phyloP scores from a whole-genome alignment of 2,113 vertebrate genomes.

The Nematolebias whitei region DNA sequence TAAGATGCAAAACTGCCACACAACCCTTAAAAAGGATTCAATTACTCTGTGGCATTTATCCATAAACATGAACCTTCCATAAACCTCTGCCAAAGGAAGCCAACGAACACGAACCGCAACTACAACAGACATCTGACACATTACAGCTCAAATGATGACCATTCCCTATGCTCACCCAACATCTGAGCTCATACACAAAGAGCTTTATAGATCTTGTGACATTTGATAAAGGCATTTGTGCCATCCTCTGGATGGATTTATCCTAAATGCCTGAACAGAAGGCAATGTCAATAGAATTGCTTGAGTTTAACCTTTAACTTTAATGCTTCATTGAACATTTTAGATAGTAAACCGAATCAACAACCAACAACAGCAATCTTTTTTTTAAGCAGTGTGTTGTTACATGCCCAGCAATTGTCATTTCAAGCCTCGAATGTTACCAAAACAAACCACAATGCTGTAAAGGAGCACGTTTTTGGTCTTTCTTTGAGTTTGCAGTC shows the following conservation, averaged over 20 bases:
- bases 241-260: constrained; percentile 32
- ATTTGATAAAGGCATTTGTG: constrained; percentile 35
- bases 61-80: constrained; percentile 1
- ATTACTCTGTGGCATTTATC: constrained; percentile 34
- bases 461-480: constrained; percentile 8
- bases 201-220: constrained; percentile 35
- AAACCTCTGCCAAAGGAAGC: constrained; percentile 17
- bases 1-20: constrained; percentile 28
- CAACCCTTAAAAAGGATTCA: constrained; percentile 22
- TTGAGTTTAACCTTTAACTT: constrained; percentile 22
- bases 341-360: constrained; percentile 15
- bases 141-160: constrained; percentile 46
- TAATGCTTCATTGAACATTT: constrained; percentile 28
- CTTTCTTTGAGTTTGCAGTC: constrained; percentile 6
- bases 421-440: constrained; percentile 17
- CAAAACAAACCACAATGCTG: constrained; percentile 11
- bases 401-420: constrained; percentile 12
- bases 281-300: constrained; percentile 14
- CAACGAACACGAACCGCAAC: constrained; percentile 44
- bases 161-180: constrained; percentile 16
- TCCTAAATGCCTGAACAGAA: constrained; percentile 26
- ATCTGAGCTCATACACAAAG: constrained; percentile 28
- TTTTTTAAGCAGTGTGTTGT: neutral
- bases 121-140: constrained; percentile 45
- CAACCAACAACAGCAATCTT: constrained; percentile 4